Percentiles rank a stretch among this genome's conserved stretches.
Conservation (phyloP, 2,113 vertebrate genomes). For the Dipodomys spectabilis region DNA sequence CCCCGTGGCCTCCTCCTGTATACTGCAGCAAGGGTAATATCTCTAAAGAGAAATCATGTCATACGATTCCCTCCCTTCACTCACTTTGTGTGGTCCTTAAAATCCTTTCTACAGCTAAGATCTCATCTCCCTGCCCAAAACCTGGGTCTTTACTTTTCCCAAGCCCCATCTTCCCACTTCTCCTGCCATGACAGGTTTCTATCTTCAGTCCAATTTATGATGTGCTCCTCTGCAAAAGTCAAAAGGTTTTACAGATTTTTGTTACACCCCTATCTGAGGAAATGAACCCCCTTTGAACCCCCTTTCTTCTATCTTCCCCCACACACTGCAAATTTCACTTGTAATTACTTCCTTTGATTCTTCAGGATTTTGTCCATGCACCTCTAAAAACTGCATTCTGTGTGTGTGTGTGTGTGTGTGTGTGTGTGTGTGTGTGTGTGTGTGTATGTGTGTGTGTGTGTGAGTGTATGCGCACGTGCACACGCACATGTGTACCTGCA, state of each 20-base stretch:
- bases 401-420: too few species aligned
- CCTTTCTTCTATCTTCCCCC: not conserved
- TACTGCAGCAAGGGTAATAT: not conserved
- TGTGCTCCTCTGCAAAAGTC: not conserved
- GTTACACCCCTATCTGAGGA: not conserved
- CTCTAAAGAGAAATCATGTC: not conserved
- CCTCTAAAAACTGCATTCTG: not conserved
- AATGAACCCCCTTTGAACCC: too few species aligned
- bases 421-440: too few species aligned
- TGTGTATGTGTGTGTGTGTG: too few species aligned
- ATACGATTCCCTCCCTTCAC: not conserved
- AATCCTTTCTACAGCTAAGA: not conserved
- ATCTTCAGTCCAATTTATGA: not conserved
- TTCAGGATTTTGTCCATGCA: not conserved
- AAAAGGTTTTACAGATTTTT: not conserved
- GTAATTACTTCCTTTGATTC: not conserved
- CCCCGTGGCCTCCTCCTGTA: not conserved
- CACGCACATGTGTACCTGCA: not conserved
- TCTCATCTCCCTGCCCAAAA: not conserved
- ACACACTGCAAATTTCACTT: not conserved
- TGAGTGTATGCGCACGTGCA: too few species aligned
- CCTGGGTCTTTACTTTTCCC: not conserved
- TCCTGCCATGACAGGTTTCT: not conserved
- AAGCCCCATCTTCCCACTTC: too few species aligned
- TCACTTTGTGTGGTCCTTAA: conserved; percentile 27